Evolutionary conservation across 2,113 vertebrate genomes (phyloP), one percentile per base, ranked within the genome.

Genomic region (Junco hyemalis): DNA sequence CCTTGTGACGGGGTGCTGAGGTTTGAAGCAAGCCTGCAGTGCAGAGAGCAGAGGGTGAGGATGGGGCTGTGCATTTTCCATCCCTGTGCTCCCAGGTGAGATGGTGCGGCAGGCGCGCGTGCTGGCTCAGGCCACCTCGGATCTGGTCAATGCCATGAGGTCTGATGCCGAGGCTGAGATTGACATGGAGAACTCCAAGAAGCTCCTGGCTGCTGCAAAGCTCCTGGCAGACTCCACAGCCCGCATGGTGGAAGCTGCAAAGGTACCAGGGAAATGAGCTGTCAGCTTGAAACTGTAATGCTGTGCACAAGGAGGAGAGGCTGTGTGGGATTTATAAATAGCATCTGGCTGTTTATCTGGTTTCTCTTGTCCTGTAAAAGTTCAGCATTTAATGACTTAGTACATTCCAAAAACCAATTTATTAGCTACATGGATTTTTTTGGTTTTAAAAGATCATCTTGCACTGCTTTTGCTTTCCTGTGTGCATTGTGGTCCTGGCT

Each of bases 21-120:
- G 69, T 85, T 12, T 60, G 53, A 59, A 89, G 1, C 2, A 1
- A 60, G 53, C 4, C 3, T 71, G 65, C 59, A 63, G 16, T 48
- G 8, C 11, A 31, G 64, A 59, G 64, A 81, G 36, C 15, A 71
- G 22, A 6, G n/a, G 57, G 42, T 90, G 33, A 72, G 51, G 61
- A 3, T 31, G 5, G 42, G 40, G 45, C 40, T 76, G 17, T 53
- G 51, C 28, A 11, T 29, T 29, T 29, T 6, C 10, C 51, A 3
- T 53, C 26, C 26, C 50, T 51, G 26, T 86, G 40, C 71, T 12
- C 93, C 92, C 80, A 99, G 99, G 99, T 92, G 99, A 99, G 84
- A 99, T 99, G 99, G 99, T 99, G 8, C 98, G 99, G 28, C 99
- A 99, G 97, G 99, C 99, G 22, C 96, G 99, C n/a, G 99, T 99